Evolutionary conservation across 1,140 invertebrate species (phyloP).

Genomic region (Papilio polytes): DNA sequence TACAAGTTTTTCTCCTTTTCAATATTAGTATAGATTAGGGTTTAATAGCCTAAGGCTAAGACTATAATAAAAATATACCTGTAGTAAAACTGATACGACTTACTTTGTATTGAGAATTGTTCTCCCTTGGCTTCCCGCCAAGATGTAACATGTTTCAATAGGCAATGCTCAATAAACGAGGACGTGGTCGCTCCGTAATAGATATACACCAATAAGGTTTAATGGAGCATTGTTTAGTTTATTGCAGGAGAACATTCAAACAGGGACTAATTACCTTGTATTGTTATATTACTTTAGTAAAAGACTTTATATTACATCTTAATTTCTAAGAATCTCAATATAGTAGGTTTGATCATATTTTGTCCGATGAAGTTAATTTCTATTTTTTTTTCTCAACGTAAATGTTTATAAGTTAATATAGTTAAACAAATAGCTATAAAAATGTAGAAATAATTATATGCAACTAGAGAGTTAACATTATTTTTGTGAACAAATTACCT

Average conservation of each 20-base stretch:
- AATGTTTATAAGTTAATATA: too few relatives aligned
- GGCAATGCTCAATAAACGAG: constrained; percentile 27
- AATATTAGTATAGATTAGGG: too few relatives aligned
- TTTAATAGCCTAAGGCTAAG: neutral
- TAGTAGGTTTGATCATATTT: neutral
- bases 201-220: constrained; percentile 28
- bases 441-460: too few relatives aligned
- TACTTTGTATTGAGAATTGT: constrained; percentile 11
- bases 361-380: too few relatives aligned
- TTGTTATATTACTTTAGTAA: neutral
- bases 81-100: neutral
- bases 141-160: constrained; percentile 20
- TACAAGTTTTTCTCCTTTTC: too few relatives aligned
- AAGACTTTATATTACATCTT: neutral
- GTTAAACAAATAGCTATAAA: too few relatives aligned
- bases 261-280: neutral
- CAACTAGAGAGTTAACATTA: too few relatives aligned
- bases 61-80: neutral
- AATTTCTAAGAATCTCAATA: neutral
- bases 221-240: constrained; percentile 26
- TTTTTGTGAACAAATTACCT: neutral
- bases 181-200: constrained; percentile 22
- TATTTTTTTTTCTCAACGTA: too few relatives aligned
- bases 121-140: constrained; percentile 6
- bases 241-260: constrained; percentile 14